Base-by-base conservation (phyloP, 2,113 vertebrate species). In the Perca schrenkii region DNA sequence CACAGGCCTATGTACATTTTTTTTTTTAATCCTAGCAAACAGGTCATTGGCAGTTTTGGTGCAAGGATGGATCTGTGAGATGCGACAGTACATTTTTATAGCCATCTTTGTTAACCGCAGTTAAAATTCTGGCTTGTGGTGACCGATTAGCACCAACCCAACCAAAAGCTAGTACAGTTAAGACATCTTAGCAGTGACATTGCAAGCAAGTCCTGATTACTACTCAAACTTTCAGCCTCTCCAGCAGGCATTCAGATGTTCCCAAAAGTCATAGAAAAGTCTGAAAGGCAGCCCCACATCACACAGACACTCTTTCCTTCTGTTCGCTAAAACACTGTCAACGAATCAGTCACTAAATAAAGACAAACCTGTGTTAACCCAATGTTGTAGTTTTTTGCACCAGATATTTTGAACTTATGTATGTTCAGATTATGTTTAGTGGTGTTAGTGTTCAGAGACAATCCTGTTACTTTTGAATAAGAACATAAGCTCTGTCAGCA, bases 341-440 rank as follows among this genome's bases (percentile, higher is more conserved):
- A 80, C 77, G 43, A 53, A 61, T 53, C 65, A 65, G 31, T 84
- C 82, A 66, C 80, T 47, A 63, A 94, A 94, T 92, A 92, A 93
- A 94, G 71, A 69, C 58, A 85, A 85, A 79, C 62, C 25, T 84
- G 80, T 76, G 64, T 90, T 63, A 58, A 67, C 60, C 62, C 61
- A 19, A 73, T 16, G 19, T 28, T 21, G 40, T 14, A 3, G 4
- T 74, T n/a, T 65, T 53, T 40, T 77, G 28, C 22, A 36, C 6
- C n/a, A 14, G 22, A 52, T 2, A 25, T 63, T 65, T 46, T 71
- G 10, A 34, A 25, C 31, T 19, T 4, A 17, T 31, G 7, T 8
- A 54, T 43, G 40, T 43, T 43, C 1, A 8, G 31, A 28, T 69
- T 53, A 2, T 70, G 17, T 40, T 79, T 7, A 28, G 11, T 56